Evolutionary conservation across 1,140 invertebrate species (phyloP).

Genomic region (Drosophila quadrilineata): DNA sequence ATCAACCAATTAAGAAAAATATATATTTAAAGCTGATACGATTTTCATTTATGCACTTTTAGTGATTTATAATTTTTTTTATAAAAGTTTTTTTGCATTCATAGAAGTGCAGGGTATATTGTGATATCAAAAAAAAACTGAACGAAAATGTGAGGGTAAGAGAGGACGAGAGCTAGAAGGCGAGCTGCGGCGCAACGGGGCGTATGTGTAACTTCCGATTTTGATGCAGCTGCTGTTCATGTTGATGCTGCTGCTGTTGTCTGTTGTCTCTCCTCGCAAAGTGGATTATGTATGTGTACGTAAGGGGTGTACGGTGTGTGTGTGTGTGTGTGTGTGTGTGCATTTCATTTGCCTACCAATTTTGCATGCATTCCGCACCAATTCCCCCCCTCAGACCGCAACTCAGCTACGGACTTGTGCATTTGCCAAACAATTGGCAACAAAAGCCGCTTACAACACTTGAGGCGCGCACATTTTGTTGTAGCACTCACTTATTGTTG

Average conservation of each 20-base stretch:
- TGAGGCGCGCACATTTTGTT: constrained; percentile 66
- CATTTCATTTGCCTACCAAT: constrained; percentile 65
- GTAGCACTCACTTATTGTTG: constrained; percentile 45
- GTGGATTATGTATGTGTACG: constrained; percentile 59
- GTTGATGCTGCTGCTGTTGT: no score
- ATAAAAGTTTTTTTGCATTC: no score
- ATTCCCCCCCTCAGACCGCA: neutral
- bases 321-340: constrained; percentile 18
- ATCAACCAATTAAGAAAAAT: no score
- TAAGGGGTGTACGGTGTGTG: neutral
- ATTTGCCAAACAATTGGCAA: constrained; percentile 71
- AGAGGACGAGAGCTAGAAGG: neutral
- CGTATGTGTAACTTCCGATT: constrained; percentile 72
- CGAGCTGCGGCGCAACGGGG: constrained; percentile 48
- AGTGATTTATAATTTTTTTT: neutral
- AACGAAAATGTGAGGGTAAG: neutral
- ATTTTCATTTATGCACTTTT: no score
- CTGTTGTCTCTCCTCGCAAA: constrained; percentile 36
- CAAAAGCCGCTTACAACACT: constrained; percentile 79
- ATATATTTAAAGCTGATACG: no score
- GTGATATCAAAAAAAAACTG: neutral
- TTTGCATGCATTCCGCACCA: neutral
- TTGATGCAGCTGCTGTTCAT: constrained; percentile 17
- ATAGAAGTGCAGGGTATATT: constrained; percentile 9
- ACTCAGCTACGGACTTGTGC: constrained; percentile 4